Percentiles rank a stretch among this genome's conserved stretches.
These are phyloP conservation scores for Alectoris magna DNA, from an alignment of 2,797 vertebrate species.

Conservation along the genomic window DNA sequence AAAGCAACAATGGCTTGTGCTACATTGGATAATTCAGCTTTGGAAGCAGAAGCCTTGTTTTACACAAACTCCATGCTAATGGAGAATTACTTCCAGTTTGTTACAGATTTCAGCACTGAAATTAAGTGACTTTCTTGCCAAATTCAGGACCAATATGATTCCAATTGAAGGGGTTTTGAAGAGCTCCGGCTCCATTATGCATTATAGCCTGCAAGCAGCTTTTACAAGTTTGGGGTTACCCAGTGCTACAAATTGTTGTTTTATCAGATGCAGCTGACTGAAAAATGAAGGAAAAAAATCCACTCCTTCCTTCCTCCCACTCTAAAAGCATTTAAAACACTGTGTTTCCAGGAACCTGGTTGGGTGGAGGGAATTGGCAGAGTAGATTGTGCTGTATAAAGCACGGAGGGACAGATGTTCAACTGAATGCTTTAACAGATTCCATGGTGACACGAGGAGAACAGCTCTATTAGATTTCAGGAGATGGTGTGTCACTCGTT, in stretches of 20 bases:
- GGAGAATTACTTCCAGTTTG: slow-evolving; percentile 60
- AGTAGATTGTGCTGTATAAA: background rate
- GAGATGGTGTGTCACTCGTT: slow-evolving; percentile 48
- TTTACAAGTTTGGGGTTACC: slow-evolving; percentile 60
- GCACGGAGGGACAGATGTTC: slow-evolving; percentile 41
- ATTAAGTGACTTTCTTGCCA: slow-evolving; percentile 43
- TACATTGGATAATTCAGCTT: slow-evolving; percentile 32
- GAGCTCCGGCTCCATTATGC: slow-evolving; percentile 11
- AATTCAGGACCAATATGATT: slow-evolving; percentile 14
- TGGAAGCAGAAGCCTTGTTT: slow-evolving; percentile 54
- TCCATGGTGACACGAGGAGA: slow-evolving; percentile 5
- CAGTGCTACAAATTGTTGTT: slow-evolving; percentile 51
- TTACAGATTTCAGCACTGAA: slow-evolving; percentile 53
- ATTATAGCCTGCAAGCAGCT: slow-evolving; percentile 29
- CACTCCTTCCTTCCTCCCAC: slow-evolving; percentile 49
- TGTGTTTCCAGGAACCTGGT: slow-evolving; percentile 31
- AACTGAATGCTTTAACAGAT: slow-evolving; percentile 47
- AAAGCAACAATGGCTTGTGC: slow-evolving; percentile 44
- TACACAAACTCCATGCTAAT: slow-evolving; percentile 48
- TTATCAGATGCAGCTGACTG: slow-evolving; percentile 69
- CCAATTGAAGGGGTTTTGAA: slow-evolving; percentile 16
- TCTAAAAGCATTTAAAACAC: slow-evolving; percentile 45
- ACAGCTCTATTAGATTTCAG: slow-evolving; percentile 68
- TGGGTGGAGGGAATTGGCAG: slow-evolving; percentile 40
- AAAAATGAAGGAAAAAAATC: slow-evolving; percentile 41